Base-by-base conservation (phyloP, 2,113 vertebrate genomes). In the Forbesichthys agassizii region DNA sequence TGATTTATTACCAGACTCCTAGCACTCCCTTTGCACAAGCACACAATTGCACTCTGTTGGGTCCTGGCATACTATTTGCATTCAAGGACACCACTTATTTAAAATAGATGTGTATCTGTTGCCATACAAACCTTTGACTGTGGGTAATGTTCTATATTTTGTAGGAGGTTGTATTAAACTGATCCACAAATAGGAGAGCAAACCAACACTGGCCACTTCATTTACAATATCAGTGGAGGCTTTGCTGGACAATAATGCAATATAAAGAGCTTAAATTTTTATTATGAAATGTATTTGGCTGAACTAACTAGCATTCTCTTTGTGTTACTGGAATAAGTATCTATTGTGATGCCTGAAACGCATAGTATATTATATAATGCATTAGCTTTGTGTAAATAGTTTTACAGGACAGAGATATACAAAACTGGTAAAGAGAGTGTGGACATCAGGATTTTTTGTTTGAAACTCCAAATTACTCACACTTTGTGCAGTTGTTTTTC, bases 71-170 rank as follows among this genome's bases (percentile, higher is more conserved):
- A 58, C 74, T 83, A 86, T 88, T 88, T 86, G 47, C 47, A 82
- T 69, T 83, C 82, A 88, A 88, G 86, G 86, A 61, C 84, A 80
- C 33, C 46, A n/a, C 18, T 14, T 27, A 60, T 71, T 82, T 1
- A 74, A 75, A 84, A 88, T 84, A 84, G 58, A 61, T 68, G 47
- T 75, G 65, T 48, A 12, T 73, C 54, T 77, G 64, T 77, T 86
- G 77, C 77, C 57, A 71, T 80, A 55, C 47, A 68, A 71, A 74
- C 46, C 20, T 59, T 33, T 20, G 20, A 10, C n/a, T 48, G 4
- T 48, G 46, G 46, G 57, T 9, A 55, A 5, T 58, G 64, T 48
- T 33, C 55, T 27, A 55, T 12, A 4, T 3, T 54, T 33, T 1
- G 12, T n/a, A 33, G 14, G n/a, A 46, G 1, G 13, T 52, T 11